Conservation (phyloP, 2,797 vertebrate species). For the Danio aesculapii region DNA sequence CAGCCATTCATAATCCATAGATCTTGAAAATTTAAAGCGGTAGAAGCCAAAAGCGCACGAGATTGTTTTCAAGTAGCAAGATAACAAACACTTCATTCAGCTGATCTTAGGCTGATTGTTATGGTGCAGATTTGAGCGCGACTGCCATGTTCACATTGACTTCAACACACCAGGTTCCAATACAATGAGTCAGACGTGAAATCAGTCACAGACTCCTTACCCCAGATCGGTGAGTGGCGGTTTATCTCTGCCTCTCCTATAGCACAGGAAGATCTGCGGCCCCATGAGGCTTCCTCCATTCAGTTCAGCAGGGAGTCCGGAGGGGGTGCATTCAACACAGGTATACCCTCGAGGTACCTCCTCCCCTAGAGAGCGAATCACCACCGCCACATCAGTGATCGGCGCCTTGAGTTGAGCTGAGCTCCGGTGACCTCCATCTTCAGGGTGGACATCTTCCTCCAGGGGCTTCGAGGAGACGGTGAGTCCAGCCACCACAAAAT, state of each 20-base stretch:
- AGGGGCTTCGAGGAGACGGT: conserved; percentile 92
- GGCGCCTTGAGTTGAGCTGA: conserved; percentile 89
- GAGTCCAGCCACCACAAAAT: conserved; percentile 97
- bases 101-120: neutral
- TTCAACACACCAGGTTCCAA: too few species aligned
- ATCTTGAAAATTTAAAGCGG: too few species aligned
- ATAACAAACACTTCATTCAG: too few species aligned
- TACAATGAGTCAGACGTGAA: too few species aligned
- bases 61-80: too few species aligned
- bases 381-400: conserved; percentile 94
- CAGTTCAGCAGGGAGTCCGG: conserved; percentile 94
- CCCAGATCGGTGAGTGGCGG: conserved; percentile 97
- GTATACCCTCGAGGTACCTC: conserved; percentile 92
- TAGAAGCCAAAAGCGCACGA: too few species aligned
- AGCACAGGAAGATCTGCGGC: conserved; percentile 95
- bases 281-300: conserved; percentile 95
- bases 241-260: conserved; percentile 95
- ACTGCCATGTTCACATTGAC: too few species aligned
- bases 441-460: conserved; percentile 94
- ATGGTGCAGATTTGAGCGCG: too few species aligned
- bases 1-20: too few species aligned
- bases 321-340: conserved; percentile 92
- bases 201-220: conserved; percentile 75
- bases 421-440: conserved; percentile 89
- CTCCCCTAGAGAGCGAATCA: conserved; percentile 94